Evolutionary conservation across 1,140 invertebrate species (phyloP).

Genomic region (Schlechtendalia chinensis): DNA sequence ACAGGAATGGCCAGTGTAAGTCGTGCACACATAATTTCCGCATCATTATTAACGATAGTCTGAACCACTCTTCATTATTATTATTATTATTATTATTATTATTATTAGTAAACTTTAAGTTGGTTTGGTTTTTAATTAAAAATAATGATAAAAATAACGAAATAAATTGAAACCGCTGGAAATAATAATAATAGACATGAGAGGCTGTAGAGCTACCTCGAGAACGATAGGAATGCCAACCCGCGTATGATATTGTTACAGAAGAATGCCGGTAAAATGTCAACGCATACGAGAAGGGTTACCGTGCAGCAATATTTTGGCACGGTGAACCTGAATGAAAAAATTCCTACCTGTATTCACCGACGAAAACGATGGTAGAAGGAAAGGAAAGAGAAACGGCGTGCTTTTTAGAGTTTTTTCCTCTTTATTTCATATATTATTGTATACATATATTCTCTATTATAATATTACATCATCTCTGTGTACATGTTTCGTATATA

Average conservation of each 20-base stretch:
- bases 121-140: conserved; percentile 38
- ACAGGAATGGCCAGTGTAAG: background rate
- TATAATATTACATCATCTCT: background rate
- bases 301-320: conserved; percentile 16
- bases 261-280: conserved; percentile 44
- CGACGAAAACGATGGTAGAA: background rate
- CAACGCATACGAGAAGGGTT: conserved; percentile 31
- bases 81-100: background rate
- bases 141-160: conserved; percentile 31
- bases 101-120: conserved; percentile 7
- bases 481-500: background rate
- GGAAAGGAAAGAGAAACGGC: background rate
- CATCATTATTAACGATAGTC: conserved; percentile 22
- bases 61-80: conserved; percentile 6
- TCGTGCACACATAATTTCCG: conserved; percentile 43
- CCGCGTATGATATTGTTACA: conserved; percentile 32
- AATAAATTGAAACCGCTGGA: conserved; percentile 30
- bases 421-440: conserved; percentile 1
- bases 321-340: conserved; percentile 1
- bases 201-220: background rate
- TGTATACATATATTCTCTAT: too few species aligned
- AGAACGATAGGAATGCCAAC: conserved; percentile 33
- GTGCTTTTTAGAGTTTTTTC: background rate
- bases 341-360: conserved; percentile 32
- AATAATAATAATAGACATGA: conserved; percentile 1